These are phyloP conservation scores for Axis porcinus DNA, from an alignment of 2,113 vertebrate species.

Conservation along the genomic window DNA sequence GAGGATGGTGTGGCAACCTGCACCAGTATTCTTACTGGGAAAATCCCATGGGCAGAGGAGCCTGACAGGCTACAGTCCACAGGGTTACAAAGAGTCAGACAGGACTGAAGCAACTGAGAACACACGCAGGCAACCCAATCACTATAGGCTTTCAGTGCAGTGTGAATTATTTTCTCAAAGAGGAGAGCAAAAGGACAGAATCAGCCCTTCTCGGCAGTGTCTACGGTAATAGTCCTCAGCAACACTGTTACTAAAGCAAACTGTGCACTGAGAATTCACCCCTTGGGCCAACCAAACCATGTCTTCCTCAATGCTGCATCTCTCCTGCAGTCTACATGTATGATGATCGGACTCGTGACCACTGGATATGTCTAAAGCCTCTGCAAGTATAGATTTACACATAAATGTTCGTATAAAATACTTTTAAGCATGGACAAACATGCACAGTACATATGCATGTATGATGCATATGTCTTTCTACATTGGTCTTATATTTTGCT, in stretches of 20 bases:
- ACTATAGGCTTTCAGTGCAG: background rate
- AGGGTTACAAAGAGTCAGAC: background rate
- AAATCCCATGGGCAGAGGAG: background rate
- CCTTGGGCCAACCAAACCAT: background rate
- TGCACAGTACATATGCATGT: background rate
- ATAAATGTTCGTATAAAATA: background rate
- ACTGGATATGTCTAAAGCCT: background rate
- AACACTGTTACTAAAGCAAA: background rate
- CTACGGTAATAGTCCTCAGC: background rate
- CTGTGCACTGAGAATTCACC: background rate
- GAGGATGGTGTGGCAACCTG: background rate
- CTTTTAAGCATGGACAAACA: background rate
- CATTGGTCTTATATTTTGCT: constrained; percentile 44
- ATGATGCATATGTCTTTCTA: background rate
- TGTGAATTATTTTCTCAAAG: background rate
- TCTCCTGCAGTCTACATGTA: background rate
- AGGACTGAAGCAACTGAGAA: background rate
- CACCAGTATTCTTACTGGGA: background rate
- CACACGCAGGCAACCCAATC: background rate
- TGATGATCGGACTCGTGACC: background rate
- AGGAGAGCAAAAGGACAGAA: background rate
- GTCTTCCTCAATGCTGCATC: background rate
- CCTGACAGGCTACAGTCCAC: background rate
- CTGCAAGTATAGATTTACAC: background rate
- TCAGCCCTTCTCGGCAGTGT: background rate